Evolutionary conservation across 2,797 vertebrate genomes (phyloP), one percentile per base, ranked within the genome.

Genomic region (Heterohyrax brucei): DNA sequence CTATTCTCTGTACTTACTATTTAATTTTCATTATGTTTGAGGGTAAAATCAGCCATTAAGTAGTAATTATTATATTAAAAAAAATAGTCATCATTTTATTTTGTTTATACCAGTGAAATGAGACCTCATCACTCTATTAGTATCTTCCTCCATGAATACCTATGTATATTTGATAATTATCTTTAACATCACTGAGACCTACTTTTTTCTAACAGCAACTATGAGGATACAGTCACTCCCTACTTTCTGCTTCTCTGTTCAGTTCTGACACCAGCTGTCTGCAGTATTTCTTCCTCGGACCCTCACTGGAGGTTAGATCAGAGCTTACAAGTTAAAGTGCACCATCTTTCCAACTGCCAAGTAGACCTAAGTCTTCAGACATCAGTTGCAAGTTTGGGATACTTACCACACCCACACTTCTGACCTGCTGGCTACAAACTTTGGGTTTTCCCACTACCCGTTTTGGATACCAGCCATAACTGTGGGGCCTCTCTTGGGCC

Each of bases 21-120:
- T 87, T 9, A 90, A 82, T 87, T 96, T 33, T 93, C 39, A 77
- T 93, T 76, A 87, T 85, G 84, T 26, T 82, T 83, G 53, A 39
- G 59, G 83, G 86, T 59, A 92, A 89, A 75, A 21, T 46, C 33
- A 26, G 46, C 59, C 9, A 85, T 94, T 68, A 96, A n/a, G 19
- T 92, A 84, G 91, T 82, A 66, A 77, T 94, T 72, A 76, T 0
- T 0, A 2, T 26, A 93, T 24, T 90, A 68, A n/a, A 68, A 68
- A 14, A 66, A 66, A 10, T n/a, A 70, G 1, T 13, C 46, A 59
- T 28, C 4, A 18, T 39, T 85, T 75, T 22, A 33, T 50, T 82
- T 50, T 12, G 84, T 81, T 76, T 30, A 73, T 91, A 86, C 73
- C 76, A 89, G 70, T 87, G 81, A 61, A 64, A 87, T 75, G 92